phyloP scores from a whole-genome alignment of 2,888 invertebrate species.

The Lycaena phlaeas region DNA sequence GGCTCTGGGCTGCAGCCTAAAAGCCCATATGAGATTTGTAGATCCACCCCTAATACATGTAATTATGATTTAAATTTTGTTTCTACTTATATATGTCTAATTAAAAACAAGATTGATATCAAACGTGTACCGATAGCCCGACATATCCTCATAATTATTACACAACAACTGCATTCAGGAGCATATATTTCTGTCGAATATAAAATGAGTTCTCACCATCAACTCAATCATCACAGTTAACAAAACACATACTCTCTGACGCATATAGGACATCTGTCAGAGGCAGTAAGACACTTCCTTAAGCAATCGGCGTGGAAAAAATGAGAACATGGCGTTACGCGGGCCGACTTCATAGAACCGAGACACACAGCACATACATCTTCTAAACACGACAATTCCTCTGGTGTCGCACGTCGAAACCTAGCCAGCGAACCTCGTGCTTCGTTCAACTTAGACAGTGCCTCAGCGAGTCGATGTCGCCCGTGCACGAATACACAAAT shows the following conservation, averaged over 20 bases:
- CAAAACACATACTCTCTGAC: slow-evolving; percentile 76
- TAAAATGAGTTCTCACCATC: too few relatives aligned
- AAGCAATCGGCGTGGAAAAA: slow-evolving; percentile 86
- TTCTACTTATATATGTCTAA: too few relatives aligned
- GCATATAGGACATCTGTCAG: slow-evolving; percentile 82
- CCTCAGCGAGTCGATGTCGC: slow-evolving; percentile 75
- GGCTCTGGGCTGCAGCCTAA: too few relatives aligned
- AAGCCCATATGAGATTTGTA: too few relatives aligned
- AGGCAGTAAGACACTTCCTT: slow-evolving; percentile 79
- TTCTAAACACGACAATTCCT: slow-evolving; percentile 79
- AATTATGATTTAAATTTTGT: too few relatives aligned
- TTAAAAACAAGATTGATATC: too few relatives aligned
- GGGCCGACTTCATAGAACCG: slow-evolving; percentile 78
- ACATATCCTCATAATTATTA: too few relatives aligned
- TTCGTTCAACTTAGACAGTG: slow-evolving; percentile 64
- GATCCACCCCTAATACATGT: too few relatives aligned
- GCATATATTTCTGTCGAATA: too few relatives aligned
- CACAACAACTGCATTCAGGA: too few relatives aligned
- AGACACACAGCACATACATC: slow-evolving; percentile 87
- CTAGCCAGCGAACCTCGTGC: slow-evolving; percentile 76
- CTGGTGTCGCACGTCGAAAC: slow-evolving; percentile 76
- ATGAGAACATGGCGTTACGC: slow-evolving; percentile 86
- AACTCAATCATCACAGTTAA: slow-evolving; percentile 34
- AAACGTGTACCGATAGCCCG: too few relatives aligned
- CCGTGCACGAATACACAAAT: slow-evolving; percentile 77